Base-by-base conservation (phyloP, 2,888 invertebrate genomes). In the Mesodorylaimus sp. region DNA sequence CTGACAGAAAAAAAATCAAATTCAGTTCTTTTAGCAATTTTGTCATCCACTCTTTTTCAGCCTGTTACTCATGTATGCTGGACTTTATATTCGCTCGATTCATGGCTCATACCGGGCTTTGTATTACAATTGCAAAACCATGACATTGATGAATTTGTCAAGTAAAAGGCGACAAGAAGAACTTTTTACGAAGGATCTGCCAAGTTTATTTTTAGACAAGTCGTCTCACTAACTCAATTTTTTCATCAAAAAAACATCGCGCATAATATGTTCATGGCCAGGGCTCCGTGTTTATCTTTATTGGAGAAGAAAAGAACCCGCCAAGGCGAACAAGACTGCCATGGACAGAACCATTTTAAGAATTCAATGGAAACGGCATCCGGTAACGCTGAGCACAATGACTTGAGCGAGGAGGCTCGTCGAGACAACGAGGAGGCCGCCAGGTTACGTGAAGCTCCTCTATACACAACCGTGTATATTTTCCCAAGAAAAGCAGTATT, bases 211-310 rank as follows among this genome's bases (percentile, higher is more conserved):
- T n/a, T n/a, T n/a, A n/a, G n/a, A n/a, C n/a, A n/a, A n/a, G n/a
- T n/a, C n/a, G n/a, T n/a, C n/a, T n/a, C n/a, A n/a, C n/a, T n/a
- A n/a, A n/a, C n/a, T n/a, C n/a, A n/a, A n/a, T n/a, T n/a, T n/a
- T n/a, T n/a, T n/a, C n/a, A n/a, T n/a, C n/a, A n/a, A n/a, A n/a
- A n/a, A n/a, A n/a, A 60, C 37, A 58, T 63, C 25, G 60, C 64
- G 5, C 64, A 64, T 52, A 64, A 64, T 52, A 44, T 64, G 28
- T 64, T 64, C 53, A 56, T 64, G 44, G 55, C 60, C 1, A 51
- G 64, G 25, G 60, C 62, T 7, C 25, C 25, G 3, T 7, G 25
- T 3, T 21, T 7, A 21, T 7, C 13, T 7, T 7, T 7, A 23
- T 39, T 21, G 21, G 41, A 39, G 10, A 43, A 24, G 13, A 43